These are phyloP conservation scores for Agapostemon virescens DNA, from an alignment of 2,888 invertebrate species.

Conservation along the genomic window DNA sequence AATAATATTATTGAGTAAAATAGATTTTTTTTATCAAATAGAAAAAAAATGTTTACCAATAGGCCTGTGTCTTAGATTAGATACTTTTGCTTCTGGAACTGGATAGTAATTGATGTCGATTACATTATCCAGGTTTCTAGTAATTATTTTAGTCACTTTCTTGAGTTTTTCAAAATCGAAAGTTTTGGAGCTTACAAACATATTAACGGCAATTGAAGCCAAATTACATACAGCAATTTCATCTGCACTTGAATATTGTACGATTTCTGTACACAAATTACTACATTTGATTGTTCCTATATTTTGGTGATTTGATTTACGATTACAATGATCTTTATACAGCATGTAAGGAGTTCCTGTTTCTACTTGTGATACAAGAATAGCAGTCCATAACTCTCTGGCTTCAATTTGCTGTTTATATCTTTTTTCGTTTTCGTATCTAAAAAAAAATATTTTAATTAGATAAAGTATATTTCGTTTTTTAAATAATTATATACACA, in stretches of 20 bases:
- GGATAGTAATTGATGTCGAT: conserved; percentile 99
- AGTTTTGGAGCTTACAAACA: conserved; percentile 92
- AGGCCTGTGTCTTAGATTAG: conserved; percentile 93
- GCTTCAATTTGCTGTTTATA: conserved; percentile 88
- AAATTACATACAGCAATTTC: conserved; percentile 99
- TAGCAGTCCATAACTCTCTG: conserved; percentile 95
- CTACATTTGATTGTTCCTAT: conserved; percentile 99
- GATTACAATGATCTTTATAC: conserved; percentile 97
- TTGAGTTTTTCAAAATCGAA: conserved; percentile 95
- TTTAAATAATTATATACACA: not conserved
- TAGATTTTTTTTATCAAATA: conserved; percentile 5
- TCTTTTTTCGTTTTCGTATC: conserved; percentile 91
- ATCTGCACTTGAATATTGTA: conserved; percentile 95
- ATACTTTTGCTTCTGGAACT: conserved; percentile 91
- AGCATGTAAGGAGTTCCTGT: conserved; percentile 99
- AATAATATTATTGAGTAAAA: not conserved
- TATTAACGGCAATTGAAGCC: conserved; percentile 97
- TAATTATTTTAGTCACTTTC: conserved; percentile 92
- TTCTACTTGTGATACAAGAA: conserved; percentile 97
- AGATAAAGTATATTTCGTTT: not conserved
- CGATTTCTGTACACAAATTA: conserved; percentile 98
- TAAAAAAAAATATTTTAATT: conserved; percentile 63
- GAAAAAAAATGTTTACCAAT: conserved; percentile 82
- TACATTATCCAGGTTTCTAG: conserved; percentile 96
- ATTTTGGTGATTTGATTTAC: conserved; percentile 98